Base-by-base conservation (phyloP, 2,797 vertebrate species). In the Apodemus agrarius region DNA sequence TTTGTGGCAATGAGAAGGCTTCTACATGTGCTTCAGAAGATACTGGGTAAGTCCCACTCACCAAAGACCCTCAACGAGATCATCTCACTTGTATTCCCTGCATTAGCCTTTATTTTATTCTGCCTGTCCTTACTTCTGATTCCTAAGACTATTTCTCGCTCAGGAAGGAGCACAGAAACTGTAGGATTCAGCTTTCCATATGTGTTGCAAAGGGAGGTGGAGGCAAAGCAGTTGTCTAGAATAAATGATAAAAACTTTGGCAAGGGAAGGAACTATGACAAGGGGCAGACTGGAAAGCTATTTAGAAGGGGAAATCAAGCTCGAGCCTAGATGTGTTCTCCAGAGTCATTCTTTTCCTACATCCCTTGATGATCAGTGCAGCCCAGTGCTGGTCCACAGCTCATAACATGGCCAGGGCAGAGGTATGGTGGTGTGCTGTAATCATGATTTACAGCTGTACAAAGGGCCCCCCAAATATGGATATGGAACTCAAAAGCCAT, bases 11-110 rank as follows among this genome's bases (percentile, higher is more conserved):
- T 31, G 40, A 40, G 19, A 29, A 31, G 40, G 17, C 21, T 72
- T 37, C 52, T 26, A 34, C 1, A 26, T 4, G 7, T 54, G 17
- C 37, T 34, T 76, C 52, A 46, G 43, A 92, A 63, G 0, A 67
- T 80, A 34, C 26, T 19, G 3, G 16, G 4, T 52, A 4, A 37
- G 37, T 19, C 29, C 78, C 8, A 26, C 13, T 67, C 4, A 40
- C 59, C 59, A 59, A 6, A 65, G 19, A 10, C 19, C 31, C 26
- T 78, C 1, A 0, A 46, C 63, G 6, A 0, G 0, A 12, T 59
- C 69, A n/a, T 65, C 24, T 78, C 34, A 4, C 14, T n/a, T 40
- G 21, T 2, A 29, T 21, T 16, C 6, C 34, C 26, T 17, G 5
- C 6, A 8, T 4, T n/a, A 43, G 21, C 19, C 16, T 65, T 37